Percentiles rank a stretch among this genome's conserved stretches.
Conservation (phyloP, 2,888 invertebrate genomes). For the Coelopa pilipes region DNA sequence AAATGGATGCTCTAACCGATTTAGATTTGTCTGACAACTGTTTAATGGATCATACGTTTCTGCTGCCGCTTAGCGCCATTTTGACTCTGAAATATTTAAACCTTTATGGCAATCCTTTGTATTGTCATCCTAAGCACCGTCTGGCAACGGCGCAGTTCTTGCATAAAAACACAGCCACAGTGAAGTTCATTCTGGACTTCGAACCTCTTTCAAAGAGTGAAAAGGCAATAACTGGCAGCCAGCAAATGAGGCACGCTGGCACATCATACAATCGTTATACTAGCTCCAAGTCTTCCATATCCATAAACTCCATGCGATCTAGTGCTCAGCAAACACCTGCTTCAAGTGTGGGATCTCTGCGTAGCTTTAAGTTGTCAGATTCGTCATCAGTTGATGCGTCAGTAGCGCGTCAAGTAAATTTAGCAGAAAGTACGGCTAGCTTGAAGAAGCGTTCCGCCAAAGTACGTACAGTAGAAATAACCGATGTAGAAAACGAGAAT, state of each 20-base stretch:
- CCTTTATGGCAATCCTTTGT: constrained; percentile 73
- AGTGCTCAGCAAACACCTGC: constrained; percentile 54
- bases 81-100: constrained; percentile 70
- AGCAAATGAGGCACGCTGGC: constrained; percentile 54
- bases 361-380: constrained; percentile 47
- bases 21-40: constrained; percentile 75
- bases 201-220: constrained; percentile 69
- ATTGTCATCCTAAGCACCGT: constrained; percentile 73
- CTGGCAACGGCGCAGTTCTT: constrained; percentile 69
- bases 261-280: constrained; percentile 46
- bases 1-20: constrained; percentile 70
- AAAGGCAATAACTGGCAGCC: constrained; percentile 67
- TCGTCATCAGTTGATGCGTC: constrained; percentile 32
- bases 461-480: constrained; percentile 67
- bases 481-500: constrained; percentile 46
- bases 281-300: constrained; percentile 24
- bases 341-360: constrained; percentile 61
- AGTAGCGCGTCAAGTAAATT: constrained; percentile 4
- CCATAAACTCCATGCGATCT: neutral
- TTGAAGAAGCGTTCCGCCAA: constrained; percentile 61
- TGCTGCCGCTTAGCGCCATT: constrained; percentile 71
- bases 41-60: constrained; percentile 71
- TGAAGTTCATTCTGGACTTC: constrained; percentile 71
- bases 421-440: constrained; percentile 17
- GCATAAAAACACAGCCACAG: constrained; percentile 69